Evolutionary conservation across 2,888 invertebrate species (phyloP).

Genomic region (Lamellibrachia columna): DNA sequence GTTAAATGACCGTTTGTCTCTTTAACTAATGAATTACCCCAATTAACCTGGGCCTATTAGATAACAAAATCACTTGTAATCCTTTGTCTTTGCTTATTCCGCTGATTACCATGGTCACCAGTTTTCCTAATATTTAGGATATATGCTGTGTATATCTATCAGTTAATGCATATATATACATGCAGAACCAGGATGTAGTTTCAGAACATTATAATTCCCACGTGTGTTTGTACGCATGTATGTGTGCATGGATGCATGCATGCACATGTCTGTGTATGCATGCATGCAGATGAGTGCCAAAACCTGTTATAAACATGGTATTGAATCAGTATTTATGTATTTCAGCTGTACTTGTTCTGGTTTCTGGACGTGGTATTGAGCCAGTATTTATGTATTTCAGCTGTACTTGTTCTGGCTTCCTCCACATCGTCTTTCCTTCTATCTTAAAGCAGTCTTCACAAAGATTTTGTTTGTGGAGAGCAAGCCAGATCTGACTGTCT

Average conservation of each 20-base stretch:
- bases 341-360: neutral
- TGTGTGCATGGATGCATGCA: neutral
- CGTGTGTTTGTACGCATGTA: neutral
- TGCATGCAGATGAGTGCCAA: neutral
- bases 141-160: neutral
- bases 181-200: slow-evolving; percentile 6
- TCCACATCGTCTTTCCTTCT: neutral
- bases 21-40: neutral
- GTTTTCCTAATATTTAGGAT: neutral
- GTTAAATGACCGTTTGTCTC: neutral
- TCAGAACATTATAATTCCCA: neutral
- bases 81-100: neutral
- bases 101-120: neutral
- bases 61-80: neutral
- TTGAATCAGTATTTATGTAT: neutral
- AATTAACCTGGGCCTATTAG: neutral
- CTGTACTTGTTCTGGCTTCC: neutral
- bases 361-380: neutral
- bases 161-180: neutral
- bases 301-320: neutral
- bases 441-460: neutral
- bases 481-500: neutral
- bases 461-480: neutral
- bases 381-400: neutral
- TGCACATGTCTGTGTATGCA: neutral